Conservation (phyloP, 2,113 vertebrate species). For the Picathartes gymnocephalus region DNA sequence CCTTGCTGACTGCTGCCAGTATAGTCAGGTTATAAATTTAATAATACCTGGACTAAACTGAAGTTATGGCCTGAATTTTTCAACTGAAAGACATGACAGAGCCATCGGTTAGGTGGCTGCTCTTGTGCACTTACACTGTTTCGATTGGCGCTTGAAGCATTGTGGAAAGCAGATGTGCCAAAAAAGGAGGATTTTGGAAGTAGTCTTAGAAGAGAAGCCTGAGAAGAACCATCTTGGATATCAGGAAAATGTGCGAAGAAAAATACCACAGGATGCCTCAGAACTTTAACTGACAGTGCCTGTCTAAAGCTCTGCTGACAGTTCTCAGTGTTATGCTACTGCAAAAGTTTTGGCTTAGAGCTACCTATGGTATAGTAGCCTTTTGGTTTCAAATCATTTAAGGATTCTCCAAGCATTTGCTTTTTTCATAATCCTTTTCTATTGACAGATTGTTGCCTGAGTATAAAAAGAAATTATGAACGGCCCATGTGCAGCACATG, state of each 20-base stretch:
- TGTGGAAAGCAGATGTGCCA: not conserved
- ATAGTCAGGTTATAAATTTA: not conserved
- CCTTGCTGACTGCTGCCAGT: not conserved
- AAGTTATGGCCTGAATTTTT: not conserved
- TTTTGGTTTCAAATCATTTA: not conserved
- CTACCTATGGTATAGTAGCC: not conserved
- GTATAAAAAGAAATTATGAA: not conserved
- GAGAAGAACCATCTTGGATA: not conserved
- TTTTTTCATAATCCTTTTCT: not conserved
- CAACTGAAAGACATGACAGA: not conserved
- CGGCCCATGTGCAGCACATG: accelerated
- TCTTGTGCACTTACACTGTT: not conserved
- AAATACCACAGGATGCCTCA: not conserved
- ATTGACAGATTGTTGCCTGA: not conserved
- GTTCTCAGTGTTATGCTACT: not conserved
- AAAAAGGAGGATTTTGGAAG: not conserved
- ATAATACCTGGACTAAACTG: not conserved
- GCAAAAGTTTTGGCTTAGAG: not conserved
- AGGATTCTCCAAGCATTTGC: not conserved
- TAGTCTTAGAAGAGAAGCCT: not conserved
- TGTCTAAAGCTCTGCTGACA: not conserved
- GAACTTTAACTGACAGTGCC: not conserved
- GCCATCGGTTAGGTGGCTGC: accelerated
- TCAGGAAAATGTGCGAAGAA: not conserved
- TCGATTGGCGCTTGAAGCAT: accelerated